Conservation (phyloP, 2,888 invertebrate species). For the Pecten maximus region DNA sequence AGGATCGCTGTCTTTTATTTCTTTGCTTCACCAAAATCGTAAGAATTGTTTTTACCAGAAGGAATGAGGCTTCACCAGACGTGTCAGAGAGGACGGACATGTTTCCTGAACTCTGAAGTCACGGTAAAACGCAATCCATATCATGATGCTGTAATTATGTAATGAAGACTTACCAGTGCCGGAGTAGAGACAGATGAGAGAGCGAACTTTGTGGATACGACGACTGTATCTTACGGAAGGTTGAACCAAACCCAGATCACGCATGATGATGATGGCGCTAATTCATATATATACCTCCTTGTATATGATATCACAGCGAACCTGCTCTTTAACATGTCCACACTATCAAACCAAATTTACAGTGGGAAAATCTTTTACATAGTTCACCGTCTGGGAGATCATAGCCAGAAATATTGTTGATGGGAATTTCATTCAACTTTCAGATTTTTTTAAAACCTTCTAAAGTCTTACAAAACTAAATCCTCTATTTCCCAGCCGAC, state of each 20-base stretch:
- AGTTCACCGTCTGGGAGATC: background rate
- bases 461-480: background rate
- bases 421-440: background rate
- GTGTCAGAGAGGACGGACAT: background rate
- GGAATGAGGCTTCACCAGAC: too few relatives aligned
- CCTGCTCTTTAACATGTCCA: background rate
- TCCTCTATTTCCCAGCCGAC: background rate
- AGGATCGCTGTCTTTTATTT: too few relatives aligned
- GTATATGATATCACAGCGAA: background rate
- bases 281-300: background rate
- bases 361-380: conserved; percentile 27
- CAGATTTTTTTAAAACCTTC: background rate
- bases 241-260: background rate
- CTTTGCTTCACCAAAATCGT: too few relatives aligned
- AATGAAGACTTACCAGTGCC: background rate
- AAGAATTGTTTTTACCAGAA: too few relatives aligned
- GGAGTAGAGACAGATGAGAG: background rate
- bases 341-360: background rate
- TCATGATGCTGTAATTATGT: background rate
- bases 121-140: background rate
- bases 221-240: background rate
- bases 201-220: background rate
- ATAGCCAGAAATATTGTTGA: background rate
- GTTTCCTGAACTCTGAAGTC: background rate
- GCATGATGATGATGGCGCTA: background rate